phyloP scores from a whole-genome alignment of 2,888 invertebrate genomes.

The Palloptera scutellata region DNA sequence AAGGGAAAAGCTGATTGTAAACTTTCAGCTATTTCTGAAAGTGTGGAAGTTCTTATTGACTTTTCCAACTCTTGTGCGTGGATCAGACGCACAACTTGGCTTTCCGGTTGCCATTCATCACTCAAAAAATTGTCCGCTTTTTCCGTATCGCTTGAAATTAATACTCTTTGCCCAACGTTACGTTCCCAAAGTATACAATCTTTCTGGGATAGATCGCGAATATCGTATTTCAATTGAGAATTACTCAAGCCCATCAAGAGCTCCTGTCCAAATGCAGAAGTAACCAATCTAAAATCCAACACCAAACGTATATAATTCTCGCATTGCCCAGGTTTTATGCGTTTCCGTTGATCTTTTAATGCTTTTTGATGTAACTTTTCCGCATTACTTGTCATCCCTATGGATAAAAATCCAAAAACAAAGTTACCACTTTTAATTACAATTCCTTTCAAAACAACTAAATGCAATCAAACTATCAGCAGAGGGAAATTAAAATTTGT shows the following conservation, averaged over 20 bases:
- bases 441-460: too few relatives aligned
- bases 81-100: conserved; percentile 51
- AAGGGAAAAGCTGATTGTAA: conserved; percentile 45
- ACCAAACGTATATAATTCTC: conserved; percentile 57
- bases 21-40: conserved; percentile 42
- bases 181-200: conserved; percentile 60
- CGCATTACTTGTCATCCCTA: conserved; percentile 45
- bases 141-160: conserved; percentile 37
- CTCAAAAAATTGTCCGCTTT: conserved; percentile 23
- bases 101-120: conserved; percentile 52
- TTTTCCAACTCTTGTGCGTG: conserved; percentile 46
- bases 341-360: conserved; percentile 57
- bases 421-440: too few relatives aligned
- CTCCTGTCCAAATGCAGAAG: conserved; percentile 42
- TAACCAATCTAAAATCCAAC: conserved; percentile 48
- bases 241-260: conserved; percentile 43
- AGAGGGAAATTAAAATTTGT: too few relatives aligned
- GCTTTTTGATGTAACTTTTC: conserved; percentile 55
- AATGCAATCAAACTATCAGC: too few relatives aligned
- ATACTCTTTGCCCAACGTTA: conserved; percentile 51
- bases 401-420: too few relatives aligned
- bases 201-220: conserved; percentile 45
- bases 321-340: conserved; percentile 60
- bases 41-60: conserved; percentile 40
- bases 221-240: conserved; percentile 48